phyloP scores from a whole-genome alignment of 2,888 invertebrate genomes.

The Leptogaster cylindrica region DNA sequence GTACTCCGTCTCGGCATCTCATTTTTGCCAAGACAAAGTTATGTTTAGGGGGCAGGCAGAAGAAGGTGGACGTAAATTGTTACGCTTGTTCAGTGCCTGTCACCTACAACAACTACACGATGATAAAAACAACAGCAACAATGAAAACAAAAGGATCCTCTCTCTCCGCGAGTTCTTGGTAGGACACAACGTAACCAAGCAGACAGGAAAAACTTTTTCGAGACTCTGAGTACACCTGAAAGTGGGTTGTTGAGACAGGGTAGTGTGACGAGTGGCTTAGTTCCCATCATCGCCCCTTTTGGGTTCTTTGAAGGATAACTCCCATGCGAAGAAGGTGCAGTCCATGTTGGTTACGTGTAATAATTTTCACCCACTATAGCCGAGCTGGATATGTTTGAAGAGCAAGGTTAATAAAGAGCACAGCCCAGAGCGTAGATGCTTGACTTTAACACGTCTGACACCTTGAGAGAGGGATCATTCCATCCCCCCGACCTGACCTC shows the following conservation, averaged over 20 bases:
- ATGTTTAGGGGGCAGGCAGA: not conserved
- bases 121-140: conserved; percentile 7
- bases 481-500: not conserved
- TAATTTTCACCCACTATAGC: not conserved
- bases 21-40: conserved; percentile 37
- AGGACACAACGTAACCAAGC: not conserved
- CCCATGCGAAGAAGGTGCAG: not conserved
- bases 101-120: not conserved
- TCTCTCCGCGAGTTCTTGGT: not conserved
- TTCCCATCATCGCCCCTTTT: not conserved
- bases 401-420: conserved; percentile 40
- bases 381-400: conserved; percentile 10
- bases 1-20: conserved; percentile 40
- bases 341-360: not conserved
- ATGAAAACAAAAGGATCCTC: conserved; percentile 17
- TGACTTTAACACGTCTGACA: conserved; percentile 28
- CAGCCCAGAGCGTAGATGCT: not conserved
- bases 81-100: not conserved
- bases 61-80: conserved; percentile 15
- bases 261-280: conserved; percentile 16
- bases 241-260: conserved; percentile 37
- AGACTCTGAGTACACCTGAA: conserved; percentile 20
- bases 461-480: conserved; percentile 6
- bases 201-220: conserved; percentile 21
- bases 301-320: not conserved